Conservation (phyloP, 1,140 invertebrate genomes). For the Popillia japonica region DNA sequence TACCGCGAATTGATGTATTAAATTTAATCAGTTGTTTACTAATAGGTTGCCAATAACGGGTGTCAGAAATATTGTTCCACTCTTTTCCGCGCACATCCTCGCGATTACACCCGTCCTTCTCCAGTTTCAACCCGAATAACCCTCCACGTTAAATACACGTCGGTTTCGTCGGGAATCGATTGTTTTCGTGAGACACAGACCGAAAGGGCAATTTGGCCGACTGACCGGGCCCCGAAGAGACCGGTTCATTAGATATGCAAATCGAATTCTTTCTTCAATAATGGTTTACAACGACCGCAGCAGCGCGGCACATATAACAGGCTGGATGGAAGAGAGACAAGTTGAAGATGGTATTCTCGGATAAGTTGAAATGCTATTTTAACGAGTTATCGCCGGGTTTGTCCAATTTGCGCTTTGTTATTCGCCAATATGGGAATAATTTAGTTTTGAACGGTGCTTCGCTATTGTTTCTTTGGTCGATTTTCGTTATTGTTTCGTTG, state of each 20-base stretch:
- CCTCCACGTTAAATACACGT: no score
- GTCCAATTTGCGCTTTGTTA: conserved; percentile 32
- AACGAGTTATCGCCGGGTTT: conserved; percentile 19
- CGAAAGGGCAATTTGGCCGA: conserved; percentile 4
- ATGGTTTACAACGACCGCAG: conserved; percentile 2
- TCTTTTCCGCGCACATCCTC: no score
- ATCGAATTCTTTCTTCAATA: conserved; percentile 24
- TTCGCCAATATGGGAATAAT: background rate
- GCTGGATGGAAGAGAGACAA: background rate
- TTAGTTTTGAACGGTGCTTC: background rate
- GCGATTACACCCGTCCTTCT: background rate
- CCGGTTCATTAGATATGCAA: conserved; percentile 31
- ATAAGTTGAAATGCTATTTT: conserved; percentile 21
- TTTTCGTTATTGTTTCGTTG: no score
- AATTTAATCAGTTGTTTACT: conserved; percentile 42
- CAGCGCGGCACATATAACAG: background rate
- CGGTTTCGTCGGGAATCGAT: background rate
- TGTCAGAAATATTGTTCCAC: conserved; percentile 45
- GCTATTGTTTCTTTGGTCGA: no score
- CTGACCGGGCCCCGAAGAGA: background rate
- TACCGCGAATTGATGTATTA: conserved; percentile 26
- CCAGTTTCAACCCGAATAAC: background rate
- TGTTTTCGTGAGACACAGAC: background rate
- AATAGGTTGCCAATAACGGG: conserved; percentile 46
- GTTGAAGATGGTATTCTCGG: background rate